phyloP scores from a whole-genome alignment of 2,888 invertebrate species.

The Microctonus hyperodae region DNA sequence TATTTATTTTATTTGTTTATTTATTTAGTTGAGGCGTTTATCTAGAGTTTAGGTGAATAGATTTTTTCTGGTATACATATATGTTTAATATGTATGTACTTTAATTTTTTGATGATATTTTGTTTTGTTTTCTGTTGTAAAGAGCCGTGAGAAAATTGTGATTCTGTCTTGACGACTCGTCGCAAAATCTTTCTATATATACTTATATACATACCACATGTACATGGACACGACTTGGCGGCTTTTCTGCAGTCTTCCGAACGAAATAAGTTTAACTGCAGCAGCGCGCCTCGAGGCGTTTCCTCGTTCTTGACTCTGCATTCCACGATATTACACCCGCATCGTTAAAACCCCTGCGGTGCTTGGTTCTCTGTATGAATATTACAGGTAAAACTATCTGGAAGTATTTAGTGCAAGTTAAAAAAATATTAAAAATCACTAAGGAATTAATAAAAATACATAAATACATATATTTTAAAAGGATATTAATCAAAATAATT shows the following conservation, averaged over 20 bases:
- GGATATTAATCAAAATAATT: not conserved
- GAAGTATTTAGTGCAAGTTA: not conserved
- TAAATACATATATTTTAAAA: not conserved
- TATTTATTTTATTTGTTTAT: no score
- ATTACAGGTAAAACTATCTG: no score
- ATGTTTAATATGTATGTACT: not conserved
- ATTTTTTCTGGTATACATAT: no score
- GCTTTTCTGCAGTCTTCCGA: slow-evolving; percentile 29
- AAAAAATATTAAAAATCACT: no score
- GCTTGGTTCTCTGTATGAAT: not conserved
- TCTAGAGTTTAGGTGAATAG: no score
- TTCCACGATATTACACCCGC: slow-evolving; percentile 41
- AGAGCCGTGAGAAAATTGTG: slow-evolving; percentile 13
- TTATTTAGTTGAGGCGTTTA: no score
- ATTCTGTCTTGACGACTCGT: not conserved
- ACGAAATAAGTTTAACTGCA: slow-evolving; percentile 41
- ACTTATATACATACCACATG: not conserved
- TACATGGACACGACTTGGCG: slow-evolving; percentile 11
- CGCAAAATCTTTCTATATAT: not conserved
- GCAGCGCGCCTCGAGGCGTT: slow-evolving; percentile 35
- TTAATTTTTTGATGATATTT: not conserved
- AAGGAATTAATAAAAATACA: not conserved
- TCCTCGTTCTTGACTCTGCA: slow-evolving; percentile 44
- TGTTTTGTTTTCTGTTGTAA: not conserved
- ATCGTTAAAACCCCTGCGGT: slow-evolving; percentile 38